Conservation (phyloP, 2,113 vertebrate genomes). For the Pampusana beccarii region DNA sequence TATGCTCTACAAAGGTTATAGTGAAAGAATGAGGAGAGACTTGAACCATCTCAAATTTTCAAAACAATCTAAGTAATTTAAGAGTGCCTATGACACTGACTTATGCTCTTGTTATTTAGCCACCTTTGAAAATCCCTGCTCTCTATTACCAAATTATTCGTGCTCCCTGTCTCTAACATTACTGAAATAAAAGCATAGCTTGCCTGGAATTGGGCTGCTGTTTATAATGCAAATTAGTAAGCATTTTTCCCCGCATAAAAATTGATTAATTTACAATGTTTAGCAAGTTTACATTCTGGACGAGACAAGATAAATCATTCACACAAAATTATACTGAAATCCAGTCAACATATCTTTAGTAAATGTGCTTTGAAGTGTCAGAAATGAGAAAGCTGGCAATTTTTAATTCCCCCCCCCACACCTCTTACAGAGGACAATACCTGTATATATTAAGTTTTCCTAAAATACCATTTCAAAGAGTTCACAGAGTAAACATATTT, state of each 20-base stretch:
- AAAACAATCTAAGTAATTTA: background rate
- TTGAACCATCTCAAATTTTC: background rate
- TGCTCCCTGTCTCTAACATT: background rate
- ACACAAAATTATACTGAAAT: constrained; percentile 37
- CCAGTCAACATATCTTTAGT: background rate
- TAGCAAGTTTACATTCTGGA: constrained; percentile 48
- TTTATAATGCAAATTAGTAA: constrained; percentile 39
- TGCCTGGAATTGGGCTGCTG: background rate
- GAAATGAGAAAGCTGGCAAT: constrained; percentile 7
- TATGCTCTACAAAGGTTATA: background rate
- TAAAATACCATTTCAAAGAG: constrained; percentile 39
- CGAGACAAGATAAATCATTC: constrained; percentile 48
- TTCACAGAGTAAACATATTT: background rate
- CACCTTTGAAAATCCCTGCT: background rate
- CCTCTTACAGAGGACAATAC: background rate
- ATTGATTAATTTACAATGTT: constrained; percentile 17
- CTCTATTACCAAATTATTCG: background rate
- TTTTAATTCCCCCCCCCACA: background rate
- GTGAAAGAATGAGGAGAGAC: background rate
- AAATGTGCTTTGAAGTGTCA: constrained; percentile 28
- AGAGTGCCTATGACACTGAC: background rate
- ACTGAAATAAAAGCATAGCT: background rate
- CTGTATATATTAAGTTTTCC: background rate
- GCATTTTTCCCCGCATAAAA: background rate
- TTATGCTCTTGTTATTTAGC: background rate